Evolutionary conservation across 1,140 invertebrate genomes (phyloP), one percentile per base, ranked within the genome.

Genomic region (Arion vulgaris): DNA sequence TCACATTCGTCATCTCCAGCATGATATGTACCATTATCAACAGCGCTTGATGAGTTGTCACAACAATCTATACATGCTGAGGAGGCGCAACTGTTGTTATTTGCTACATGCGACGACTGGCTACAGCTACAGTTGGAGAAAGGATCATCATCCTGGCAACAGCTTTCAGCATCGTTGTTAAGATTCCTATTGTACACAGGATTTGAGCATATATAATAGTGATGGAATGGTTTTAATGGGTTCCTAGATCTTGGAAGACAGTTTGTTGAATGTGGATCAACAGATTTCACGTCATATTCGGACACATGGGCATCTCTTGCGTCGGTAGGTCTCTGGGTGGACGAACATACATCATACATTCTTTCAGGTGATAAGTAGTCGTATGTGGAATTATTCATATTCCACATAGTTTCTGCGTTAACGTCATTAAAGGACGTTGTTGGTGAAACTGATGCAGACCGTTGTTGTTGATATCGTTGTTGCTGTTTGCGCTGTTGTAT

Each of bases 401-500:
- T 11, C 45, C 45, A 49, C 19, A 49, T 49, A 11, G 45, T 49
- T 19, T 19, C 53, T 57, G 53, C 9, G 15, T 45, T 45, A 45
- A 15, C 41, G 15, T 5, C 41, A 45, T 7, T 45, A 45, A 5
- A 7, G 5, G 78, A 36, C 23, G 78, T 57, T n/a, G 79, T 45
- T 49, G 79, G 71, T 9, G n/a, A n/a, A n/a, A n/a, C n/a, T n/a
- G n/a, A n/a, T n/a, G 51, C 5, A 26, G 41, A 26, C 5, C 68
- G 9, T 32, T n/a, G 26, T 7, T 72, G n/a, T 49, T 11, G 45
- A 23, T 57, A 36, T 36, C 34, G 39, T 19, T 81, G 41, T 51
- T 72, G 68, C 49, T 81, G 36, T 28, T 80, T 75, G 32, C 73
- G 41, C n/a, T 49, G 34, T 38, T 80, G 78, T 49, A 80, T 80